Conservation (phyloP, 2,113 vertebrate genomes). For the Melanerpes formicivorus region DNA sequence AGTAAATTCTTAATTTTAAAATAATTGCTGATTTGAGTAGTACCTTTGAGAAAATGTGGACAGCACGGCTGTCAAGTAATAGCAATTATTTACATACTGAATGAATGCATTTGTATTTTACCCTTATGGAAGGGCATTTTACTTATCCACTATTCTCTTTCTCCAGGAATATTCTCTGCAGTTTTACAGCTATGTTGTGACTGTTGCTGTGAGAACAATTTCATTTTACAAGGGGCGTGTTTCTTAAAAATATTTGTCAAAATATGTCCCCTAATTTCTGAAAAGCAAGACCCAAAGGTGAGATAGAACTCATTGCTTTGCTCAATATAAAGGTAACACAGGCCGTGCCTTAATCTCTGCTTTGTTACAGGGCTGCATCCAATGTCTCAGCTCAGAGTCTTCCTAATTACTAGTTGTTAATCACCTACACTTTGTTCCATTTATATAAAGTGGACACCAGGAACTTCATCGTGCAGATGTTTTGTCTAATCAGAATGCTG, state of each 20-base stretch:
- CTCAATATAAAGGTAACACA: not conserved
- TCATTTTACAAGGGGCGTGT: not conserved
- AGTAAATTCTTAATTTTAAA: conserved; percentile 9
- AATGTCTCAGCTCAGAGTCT: not conserved
- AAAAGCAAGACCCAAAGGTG: not conserved
- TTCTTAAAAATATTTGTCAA: not conserved
- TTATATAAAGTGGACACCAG: not conserved
- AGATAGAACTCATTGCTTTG: not conserved
- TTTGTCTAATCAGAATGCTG: not conserved
- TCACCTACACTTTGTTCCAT: not conserved
- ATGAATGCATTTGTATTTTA: not conserved
- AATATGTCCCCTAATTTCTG: not conserved
- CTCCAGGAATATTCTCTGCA: not conserved
- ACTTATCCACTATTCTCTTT: not conserved
- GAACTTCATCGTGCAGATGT: not conserved
- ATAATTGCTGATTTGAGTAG: not conserved
- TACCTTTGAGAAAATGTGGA: not conserved
- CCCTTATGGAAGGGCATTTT: not conserved
- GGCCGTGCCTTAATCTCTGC: not conserved
- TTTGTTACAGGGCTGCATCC: not conserved
- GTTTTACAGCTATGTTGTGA: not conserved
- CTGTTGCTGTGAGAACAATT: not conserved
- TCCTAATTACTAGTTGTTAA: not conserved
- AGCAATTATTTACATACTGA: conserved; percentile 22
- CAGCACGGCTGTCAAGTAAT: not conserved